phyloP scores from a whole-genome alignment of 2,113 vertebrate species.

The Elgaria multicarinata region DNA sequence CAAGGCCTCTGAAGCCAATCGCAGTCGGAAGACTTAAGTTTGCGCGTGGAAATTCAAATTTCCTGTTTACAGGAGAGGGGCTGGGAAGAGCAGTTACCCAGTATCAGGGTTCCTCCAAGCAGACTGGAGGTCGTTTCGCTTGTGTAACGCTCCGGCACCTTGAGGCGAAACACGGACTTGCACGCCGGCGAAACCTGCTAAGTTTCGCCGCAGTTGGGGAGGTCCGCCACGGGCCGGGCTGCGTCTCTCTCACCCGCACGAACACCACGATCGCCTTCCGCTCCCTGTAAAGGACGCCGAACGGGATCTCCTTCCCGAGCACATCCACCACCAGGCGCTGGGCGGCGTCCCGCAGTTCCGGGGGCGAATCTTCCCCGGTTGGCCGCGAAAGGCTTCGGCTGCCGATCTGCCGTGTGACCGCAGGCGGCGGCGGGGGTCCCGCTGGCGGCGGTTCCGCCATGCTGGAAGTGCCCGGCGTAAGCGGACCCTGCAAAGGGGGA shows the following conservation, averaged over 20 bases:
- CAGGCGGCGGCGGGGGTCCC: constrained; percentile 25
- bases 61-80: neutral
- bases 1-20: neutral
- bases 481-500: too few relatives aligned
- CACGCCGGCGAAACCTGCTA: neutral
- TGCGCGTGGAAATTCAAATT: too few relatives aligned
- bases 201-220: neutral
- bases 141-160: neutral
- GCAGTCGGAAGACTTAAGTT: neutral
- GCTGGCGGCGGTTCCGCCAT: neutral
- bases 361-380: neutral
- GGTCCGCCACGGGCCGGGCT: too few relatives aligned
- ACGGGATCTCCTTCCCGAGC: constrained; percentile 72
- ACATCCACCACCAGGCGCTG: constrained; percentile 78
- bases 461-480: neutral
- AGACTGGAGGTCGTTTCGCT: neutral
- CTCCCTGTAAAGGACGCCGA: constrained; percentile 81
- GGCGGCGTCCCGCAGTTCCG: constrained; percentile 63
- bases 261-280: constrained; percentile 87
- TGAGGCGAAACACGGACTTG: neutral
- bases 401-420: constrained; percentile 82
- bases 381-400: neutral
- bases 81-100: neutral
- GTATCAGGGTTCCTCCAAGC: neutral
- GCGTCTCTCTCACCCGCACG: constrained; percentile 85